phyloP scores from a whole-genome alignment of 2,888 invertebrate species.

The Athalia rosae region DNA sequence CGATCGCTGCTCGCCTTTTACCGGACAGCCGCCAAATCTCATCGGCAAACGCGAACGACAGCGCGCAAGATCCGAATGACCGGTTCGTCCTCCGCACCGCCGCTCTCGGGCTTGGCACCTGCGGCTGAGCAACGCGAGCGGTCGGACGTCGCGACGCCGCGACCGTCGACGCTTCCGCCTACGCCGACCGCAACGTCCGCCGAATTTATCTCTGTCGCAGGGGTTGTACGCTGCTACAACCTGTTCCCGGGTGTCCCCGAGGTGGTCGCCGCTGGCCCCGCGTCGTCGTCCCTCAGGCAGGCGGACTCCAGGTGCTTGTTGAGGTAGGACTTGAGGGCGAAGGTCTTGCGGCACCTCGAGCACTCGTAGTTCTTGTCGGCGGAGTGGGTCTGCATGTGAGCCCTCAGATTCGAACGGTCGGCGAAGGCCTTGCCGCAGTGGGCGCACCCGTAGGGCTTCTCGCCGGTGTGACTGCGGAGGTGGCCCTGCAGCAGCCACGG shows the following conservation, averaged over 20 bases:
- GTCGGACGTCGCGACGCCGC: too few species aligned
- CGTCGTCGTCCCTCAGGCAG: conserved; percentile 82
- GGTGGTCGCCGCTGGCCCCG: conserved; percentile 53
- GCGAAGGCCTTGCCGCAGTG: conserved; percentile 97
- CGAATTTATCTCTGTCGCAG: neutral
- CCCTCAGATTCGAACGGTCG: conserved; percentile 93
- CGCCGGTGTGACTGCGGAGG: conserved; percentile 92
- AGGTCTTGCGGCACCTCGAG: conserved; percentile 90
- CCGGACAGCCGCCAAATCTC: too few species aligned
- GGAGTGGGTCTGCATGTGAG: conserved; percentile 97
- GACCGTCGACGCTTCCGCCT: too few species aligned
- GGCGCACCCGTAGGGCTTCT: conserved; percentile 95
- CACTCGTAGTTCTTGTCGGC: conserved; percentile 93
- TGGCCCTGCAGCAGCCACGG: conserved; percentile 97
- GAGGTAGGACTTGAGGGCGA: conserved; percentile 95
- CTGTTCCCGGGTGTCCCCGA: conserved; percentile 14
- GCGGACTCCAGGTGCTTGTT: conserved; percentile 96
- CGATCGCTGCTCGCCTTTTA: too few species aligned
- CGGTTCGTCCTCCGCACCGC: neutral
- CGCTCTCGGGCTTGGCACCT: too few species aligned
- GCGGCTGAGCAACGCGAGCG: too few species aligned
- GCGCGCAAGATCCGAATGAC: neutral
- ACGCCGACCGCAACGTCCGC: neutral
- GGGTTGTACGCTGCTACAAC: conserved; percentile 39
- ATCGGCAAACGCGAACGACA: too few species aligned